Base-by-base conservation (phyloP, 1,140 invertebrate species). In the Anastrepha obliqua region DNA sequence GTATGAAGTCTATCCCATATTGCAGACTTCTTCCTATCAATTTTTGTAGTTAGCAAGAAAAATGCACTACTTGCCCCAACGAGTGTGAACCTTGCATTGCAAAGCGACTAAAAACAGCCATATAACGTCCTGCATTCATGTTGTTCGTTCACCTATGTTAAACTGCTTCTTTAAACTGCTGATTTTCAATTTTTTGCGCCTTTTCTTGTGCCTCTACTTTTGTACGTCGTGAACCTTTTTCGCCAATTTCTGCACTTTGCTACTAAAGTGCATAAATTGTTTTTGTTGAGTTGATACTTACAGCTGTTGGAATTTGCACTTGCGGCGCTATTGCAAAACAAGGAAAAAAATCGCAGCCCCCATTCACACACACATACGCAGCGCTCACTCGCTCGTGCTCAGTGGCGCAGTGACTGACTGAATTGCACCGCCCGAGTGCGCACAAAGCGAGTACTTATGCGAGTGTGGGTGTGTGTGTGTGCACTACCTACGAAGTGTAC, bases 341-440 rank as follows among this genome's bases (percentile, higher is more conserved):
- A n/a, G 1, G 29, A 62, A 17, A 7, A n/a, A 62, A 17, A 62
- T 5, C n/a, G 15, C 60, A 17, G 6, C 15, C 64, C 5, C 20
- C n/a, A 58, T n/a, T 81, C 20, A 2, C 0, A 17, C 44, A 78
- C 42, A n/a, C 20, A 5, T 17, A n/a, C 8, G 15, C n/a, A 17
- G 20, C 74, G 17, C 51, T 51, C 74, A 5, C 47, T 55, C n/a
- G 9, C 9, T 44, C 17, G 44, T 20, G 47, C 74, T 81, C 47
- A 58, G 29, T 81, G 47, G 11, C 74, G 47, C 47, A 81, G 74
- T 55, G 47, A 58, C 74, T 81, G 44, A 81, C 74, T 55, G 47
- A n/a, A 51, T 55, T 51, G 47, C 74, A 81, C 13, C n/a, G 47
- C 51, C n/a, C 55, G 47, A 81, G n/a, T 11, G 51, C n/a, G 47